Evolutionary conservation across 2,797 vertebrate genomes (phyloP).

Genomic region (Thunnus albacares): DNA sequence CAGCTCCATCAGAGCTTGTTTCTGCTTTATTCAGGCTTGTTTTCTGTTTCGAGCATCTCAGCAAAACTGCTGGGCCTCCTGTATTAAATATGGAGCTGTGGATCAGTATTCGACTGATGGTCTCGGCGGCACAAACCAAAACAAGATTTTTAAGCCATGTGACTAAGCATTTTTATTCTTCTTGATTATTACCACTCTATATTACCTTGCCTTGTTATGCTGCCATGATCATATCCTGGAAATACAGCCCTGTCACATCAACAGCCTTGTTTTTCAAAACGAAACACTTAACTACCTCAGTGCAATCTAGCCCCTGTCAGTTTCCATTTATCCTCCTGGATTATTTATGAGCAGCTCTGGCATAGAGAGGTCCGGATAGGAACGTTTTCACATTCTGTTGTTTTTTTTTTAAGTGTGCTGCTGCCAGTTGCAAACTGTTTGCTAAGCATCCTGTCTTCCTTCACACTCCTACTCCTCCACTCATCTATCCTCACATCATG

Average conservation of each 20-base stretch:
- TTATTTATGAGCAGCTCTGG: slow-evolving; percentile 39
- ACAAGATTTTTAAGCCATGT: slow-evolving; percentile 27
- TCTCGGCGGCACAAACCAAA: slow-evolving; percentile 16
- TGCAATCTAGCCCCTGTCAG: slow-evolving; percentile 39
- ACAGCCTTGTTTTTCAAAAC: slow-evolving; percentile 33
- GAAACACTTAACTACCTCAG: slow-evolving; percentile 42
- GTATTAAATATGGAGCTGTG: slow-evolving; percentile 36
- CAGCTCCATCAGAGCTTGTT: neutral
- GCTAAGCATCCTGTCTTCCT: slow-evolving; percentile 4
- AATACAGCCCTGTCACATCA: slow-evolving; percentile 35
- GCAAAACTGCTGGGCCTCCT: slow-evolving; percentile 28
- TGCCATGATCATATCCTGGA: slow-evolving; percentile 25
- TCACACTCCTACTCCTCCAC: slow-evolving; percentile 14
- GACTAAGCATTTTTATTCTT: slow-evolving; percentile 41
- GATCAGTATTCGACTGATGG: slow-evolving; percentile 42
- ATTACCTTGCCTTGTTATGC: neutral
- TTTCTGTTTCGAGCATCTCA: slow-evolving; percentile 33
- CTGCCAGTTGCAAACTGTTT: slow-evolving; percentile 37
- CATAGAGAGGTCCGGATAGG: neutral
- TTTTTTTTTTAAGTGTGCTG: slow-evolving; percentile 20
- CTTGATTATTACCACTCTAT: slow-evolving; percentile 17
- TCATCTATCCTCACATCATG: slow-evolving; percentile 14
- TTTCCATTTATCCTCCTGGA: slow-evolving; percentile 44
- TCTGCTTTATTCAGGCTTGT: slow-evolving; percentile 12
- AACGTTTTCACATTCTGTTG: neutral